Evolutionary conservation across 2,797 vertebrate genomes (phyloP).

Genomic region (Tapera naevia): DNA sequence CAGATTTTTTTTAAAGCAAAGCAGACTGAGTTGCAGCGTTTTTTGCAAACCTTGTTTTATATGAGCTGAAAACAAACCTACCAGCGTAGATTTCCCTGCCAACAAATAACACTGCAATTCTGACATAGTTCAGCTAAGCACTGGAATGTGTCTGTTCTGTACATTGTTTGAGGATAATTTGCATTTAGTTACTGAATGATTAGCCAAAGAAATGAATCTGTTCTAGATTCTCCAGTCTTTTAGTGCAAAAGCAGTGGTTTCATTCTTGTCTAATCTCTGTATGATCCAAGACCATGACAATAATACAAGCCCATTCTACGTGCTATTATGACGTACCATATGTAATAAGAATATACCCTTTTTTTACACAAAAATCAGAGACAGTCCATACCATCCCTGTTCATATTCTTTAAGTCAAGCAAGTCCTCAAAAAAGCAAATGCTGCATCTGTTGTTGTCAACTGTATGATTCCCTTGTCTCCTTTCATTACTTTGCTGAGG

Average conservation of each 20-base stretch:
- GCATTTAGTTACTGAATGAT: not conserved
- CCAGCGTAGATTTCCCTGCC: not conserved
- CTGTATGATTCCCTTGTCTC: not conserved
- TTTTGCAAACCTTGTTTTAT: not conserved
- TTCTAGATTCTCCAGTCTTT: not conserved
- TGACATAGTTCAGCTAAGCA: not conserved
- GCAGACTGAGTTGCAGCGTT: not conserved
- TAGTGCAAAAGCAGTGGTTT: not conserved
- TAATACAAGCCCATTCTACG: not conserved
- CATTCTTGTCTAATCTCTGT: not conserved
- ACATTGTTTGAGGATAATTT: not conserved
- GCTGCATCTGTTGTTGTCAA: not conserved
- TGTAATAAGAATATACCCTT: not conserved
- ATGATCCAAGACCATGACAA: not conserved
- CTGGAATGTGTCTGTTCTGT: not conserved
- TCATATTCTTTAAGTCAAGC: not conserved
- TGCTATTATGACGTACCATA: not conserved
- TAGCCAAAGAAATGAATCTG: not conserved
- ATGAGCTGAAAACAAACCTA: not conserved
- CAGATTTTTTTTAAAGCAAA: not conserved
- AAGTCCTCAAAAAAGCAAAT: not conserved
- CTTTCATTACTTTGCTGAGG: slow-evolving; percentile 22
- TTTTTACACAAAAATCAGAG: not conserved
- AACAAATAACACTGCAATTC: not conserved
- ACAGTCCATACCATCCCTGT: not conserved